Conservation (phyloP, 2,797 vertebrate genomes). For the Sorex maritimensis region DNA sequence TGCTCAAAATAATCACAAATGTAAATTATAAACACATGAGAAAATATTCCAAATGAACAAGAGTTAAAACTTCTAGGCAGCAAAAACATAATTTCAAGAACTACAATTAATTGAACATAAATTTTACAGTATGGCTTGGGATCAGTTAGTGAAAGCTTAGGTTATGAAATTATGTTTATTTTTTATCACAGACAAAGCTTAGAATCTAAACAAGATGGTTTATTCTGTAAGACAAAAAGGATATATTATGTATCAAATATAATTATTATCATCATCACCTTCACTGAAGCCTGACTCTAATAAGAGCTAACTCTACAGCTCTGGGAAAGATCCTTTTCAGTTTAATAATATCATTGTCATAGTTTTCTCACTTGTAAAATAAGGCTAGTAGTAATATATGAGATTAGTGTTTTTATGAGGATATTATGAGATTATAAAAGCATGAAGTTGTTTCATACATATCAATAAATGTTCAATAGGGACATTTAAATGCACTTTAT, state of each 20-base stretch:
- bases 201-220: neutral
- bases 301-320: neutral
- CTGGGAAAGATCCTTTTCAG: neutral
- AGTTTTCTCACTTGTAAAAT: constrained; percentile 40
- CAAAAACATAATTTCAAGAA: neutral
- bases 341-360: too few species aligned
- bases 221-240: neutral
- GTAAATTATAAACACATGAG: constrained; percentile 23
- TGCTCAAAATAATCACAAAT: neutral
- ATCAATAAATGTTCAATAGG: constrained; percentile 24
- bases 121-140: neutral
- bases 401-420: constrained; percentile 29
- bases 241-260: neutral
- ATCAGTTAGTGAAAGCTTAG: neutral
- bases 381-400: neutral
- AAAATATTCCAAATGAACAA: neutral
- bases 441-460: neutral
- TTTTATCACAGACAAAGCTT: constrained; percentile 14
- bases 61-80: neutral
- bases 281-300: neutral
- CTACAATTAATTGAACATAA: neutral
- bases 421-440: constrained; percentile 33
- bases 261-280: neutral
- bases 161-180: neutral
- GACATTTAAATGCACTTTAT: constrained; percentile 21